phyloP scores from a whole-genome alignment of 2,797 vertebrate species.

The Phrynocephalus vlangalii region DNA sequence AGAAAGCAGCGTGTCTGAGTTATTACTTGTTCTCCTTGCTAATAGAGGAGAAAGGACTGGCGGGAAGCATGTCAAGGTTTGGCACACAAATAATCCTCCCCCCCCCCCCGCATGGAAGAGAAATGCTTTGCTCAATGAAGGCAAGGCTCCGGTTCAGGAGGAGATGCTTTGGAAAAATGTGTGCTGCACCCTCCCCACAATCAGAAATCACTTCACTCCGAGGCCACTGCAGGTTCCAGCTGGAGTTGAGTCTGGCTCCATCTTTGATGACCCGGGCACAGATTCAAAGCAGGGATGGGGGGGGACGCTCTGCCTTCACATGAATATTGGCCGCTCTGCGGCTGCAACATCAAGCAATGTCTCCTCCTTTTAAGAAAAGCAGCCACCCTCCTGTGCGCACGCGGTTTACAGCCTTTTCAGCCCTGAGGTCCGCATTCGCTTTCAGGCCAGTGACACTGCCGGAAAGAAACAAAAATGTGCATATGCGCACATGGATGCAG shows the following conservation, averaged over 20 bases:
- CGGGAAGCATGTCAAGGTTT: background rate
- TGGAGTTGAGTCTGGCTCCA: no score
- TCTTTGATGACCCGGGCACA: background rate
- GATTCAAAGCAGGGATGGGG: background rate
- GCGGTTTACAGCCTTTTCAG: background rate
- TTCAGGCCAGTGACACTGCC: no score
- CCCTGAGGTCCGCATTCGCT: background rate
- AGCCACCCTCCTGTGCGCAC: no score
- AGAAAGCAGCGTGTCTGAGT: background rate
- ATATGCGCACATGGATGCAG: background rate
- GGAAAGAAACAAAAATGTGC: background rate
- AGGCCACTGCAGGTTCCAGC: background rate
- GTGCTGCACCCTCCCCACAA: background rate
- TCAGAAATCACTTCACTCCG: background rate
- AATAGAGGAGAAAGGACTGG: background rate
- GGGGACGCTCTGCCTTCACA: background rate
- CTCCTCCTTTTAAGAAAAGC: background rate
- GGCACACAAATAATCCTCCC: background rate
- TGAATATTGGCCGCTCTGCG: background rate
- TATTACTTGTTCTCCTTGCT: slow-evolving; percentile 2
- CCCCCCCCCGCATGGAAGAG: background rate
- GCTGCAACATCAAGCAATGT: background rate
- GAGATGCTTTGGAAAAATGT: background rate
- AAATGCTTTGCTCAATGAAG: background rate
- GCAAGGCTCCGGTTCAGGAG: background rate